A percentile compares a stretch with the other conserved stretches of the same genome.
Evolutionary conservation across 2,113 vertebrate genomes (phyloP).

Genomic region (Otus sunia): DNA sequence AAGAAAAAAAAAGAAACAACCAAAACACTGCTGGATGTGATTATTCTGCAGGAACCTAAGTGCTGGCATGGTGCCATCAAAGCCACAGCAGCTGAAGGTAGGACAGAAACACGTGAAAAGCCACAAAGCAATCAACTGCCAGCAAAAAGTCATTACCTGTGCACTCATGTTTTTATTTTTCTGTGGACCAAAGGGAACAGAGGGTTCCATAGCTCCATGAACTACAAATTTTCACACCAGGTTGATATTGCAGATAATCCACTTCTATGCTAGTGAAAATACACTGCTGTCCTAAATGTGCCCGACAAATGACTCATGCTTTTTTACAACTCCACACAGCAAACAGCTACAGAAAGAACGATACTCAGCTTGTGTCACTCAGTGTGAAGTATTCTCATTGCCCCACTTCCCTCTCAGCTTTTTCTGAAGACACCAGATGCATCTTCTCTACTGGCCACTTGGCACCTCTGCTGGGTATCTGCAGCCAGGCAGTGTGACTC

Average conservation of each 20-base stretch:
- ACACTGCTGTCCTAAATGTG: background rate
- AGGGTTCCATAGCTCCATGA: background rate
- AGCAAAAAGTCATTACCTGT: background rate
- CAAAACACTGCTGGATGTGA: background rate
- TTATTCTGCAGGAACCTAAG: background rate
- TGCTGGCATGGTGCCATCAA: background rate
- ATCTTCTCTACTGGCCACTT: background rate
- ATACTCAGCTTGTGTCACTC: too few relatives aligned
- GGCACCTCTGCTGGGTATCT: background rate
- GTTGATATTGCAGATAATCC: background rate
- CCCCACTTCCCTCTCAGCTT: background rate
- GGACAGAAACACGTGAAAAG: background rate
- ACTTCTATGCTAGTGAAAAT: background rate
- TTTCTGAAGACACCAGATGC: background rate
- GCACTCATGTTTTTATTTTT: fast-evolving
- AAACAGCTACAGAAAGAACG: background rate
- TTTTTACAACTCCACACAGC: background rate
- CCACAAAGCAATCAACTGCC: background rate
- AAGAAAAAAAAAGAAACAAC: background rate
- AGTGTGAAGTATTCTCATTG: background rate
- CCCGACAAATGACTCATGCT: fast-evolving
- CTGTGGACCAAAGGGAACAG: background rate
- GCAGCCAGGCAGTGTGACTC: background rate
- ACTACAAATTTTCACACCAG: background rate
- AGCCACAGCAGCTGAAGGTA: background rate